Conservation (phyloP, 92 coral and sea anemone genomes). For the Parazoanthus darwini region DNA sequence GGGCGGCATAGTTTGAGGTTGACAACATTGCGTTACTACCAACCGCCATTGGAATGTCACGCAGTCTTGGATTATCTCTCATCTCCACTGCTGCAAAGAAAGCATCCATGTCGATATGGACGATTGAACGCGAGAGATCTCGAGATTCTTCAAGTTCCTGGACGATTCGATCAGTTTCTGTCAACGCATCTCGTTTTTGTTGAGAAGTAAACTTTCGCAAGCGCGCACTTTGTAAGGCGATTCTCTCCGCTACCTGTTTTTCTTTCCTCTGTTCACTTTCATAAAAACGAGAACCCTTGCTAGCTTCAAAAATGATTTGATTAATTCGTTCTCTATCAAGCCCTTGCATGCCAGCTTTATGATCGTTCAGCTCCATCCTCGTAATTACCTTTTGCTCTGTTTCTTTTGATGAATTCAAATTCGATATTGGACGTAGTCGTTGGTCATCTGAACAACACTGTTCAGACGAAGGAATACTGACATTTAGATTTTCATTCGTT, state of each 20-base stretch:
- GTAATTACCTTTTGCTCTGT: constrained; percentile 51
- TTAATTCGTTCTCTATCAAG: constrained; percentile 89
- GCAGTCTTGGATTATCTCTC: constrained; percentile 82
- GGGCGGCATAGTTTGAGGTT: constrained; percentile 93
- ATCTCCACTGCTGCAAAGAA: constrained; percentile 98
- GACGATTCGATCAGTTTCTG: constrained; percentile 67
- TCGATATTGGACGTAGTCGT: not conserved
- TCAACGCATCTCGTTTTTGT: constrained; percentile 71
- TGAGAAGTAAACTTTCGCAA: constrained; percentile 60
- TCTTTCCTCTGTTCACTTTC: constrained; percentile 91
- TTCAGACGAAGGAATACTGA: not conserved
- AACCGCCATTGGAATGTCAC: constrained; percentile 96
- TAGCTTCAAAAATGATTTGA: constrained; percentile 91
- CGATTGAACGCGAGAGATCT: constrained; percentile 87
- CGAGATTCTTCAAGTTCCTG: constrained; percentile 81
- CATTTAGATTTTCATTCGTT: not conserved
- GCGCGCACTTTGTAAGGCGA: constrained; percentile 58
- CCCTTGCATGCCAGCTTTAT: constrained; percentile 98
- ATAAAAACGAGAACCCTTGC: constrained; percentile 94
- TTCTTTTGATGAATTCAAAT: not conserved
- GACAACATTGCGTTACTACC: constrained; percentile 91
- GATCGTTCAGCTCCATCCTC: constrained; percentile 93
- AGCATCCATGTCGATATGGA: constrained; percentile 99
- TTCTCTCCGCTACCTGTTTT: constrained; percentile 83
- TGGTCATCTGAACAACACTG: not conserved